phyloP scores from a whole-genome alignment of 2,888 invertebrate species.

The Tribolium freemani region DNA sequence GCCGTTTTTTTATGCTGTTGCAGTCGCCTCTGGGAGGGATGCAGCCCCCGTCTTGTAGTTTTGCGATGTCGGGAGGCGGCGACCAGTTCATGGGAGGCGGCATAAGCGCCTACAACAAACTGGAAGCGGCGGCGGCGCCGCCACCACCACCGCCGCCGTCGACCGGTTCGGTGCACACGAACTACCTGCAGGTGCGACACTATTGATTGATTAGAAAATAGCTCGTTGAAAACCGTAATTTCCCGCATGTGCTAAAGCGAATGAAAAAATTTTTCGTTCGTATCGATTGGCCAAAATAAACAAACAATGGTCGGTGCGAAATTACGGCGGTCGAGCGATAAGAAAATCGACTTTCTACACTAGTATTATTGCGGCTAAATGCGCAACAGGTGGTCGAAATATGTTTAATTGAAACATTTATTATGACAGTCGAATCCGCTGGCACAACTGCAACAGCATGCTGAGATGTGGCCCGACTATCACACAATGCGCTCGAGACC shows the following conservation, averaged over 20 bases:
- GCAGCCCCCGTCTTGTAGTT: constrained; percentile 58
- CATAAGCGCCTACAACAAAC: constrained; percentile 59
- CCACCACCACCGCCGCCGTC: constrained; percentile 52
- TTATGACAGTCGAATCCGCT: constrained; percentile 58
- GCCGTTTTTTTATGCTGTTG: constrained; percentile 40
- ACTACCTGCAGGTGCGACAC: constrained; percentile 59
- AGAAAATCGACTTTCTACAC: constrained; percentile 28
- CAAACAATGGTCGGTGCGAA: constrained; percentile 11
- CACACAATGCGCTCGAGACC: constrained; percentile 55
- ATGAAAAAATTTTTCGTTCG: background rate
- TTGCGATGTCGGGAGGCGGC: constrained; percentile 56
- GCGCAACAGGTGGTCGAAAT: constrained; percentile 46
- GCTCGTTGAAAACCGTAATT: constrained; percentile 11
- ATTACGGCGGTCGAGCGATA: background rate
- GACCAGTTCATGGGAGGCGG: constrained; percentile 59
- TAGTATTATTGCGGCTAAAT: constrained; percentile 1
- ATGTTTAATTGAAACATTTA: constrained; percentile 43
- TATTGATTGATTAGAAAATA: constrained; percentile 39
- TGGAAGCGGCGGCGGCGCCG: constrained; percentile 58
- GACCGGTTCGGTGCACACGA: constrained; percentile 52
- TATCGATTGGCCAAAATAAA: constrained; percentile 25
- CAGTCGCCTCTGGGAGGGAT: constrained; percentile 58
- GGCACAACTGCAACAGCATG: constrained; percentile 62
- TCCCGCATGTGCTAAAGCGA: constrained; percentile 23
- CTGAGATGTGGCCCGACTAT: constrained; percentile 64